Conservation (phyloP, 2,797 vertebrate species). For the Sciurus carolinensis region DNA sequence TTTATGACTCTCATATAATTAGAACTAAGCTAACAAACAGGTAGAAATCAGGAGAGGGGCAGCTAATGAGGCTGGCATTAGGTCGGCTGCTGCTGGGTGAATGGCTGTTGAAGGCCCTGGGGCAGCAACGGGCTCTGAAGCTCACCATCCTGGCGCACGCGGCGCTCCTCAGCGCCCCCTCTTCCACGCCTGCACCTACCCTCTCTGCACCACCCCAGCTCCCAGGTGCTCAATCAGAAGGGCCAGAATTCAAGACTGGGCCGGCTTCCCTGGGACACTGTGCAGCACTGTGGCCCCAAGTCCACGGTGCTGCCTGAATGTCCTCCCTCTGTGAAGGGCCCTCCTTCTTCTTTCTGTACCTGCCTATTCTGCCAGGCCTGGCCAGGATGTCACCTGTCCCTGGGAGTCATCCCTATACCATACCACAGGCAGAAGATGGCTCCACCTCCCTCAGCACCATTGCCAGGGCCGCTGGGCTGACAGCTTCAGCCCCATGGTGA, state of each 20-base stretch:
- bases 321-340: background rate
- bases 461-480: background rate
- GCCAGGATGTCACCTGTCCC: background rate
- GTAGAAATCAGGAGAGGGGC: constrained; percentile 63
- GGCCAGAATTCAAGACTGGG: background rate
- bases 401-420: background rate
- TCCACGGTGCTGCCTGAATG: background rate
- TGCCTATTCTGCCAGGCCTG: background rate
- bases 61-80: constrained; percentile 61
- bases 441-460: background rate
- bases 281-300: background rate
- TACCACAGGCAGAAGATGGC: background rate
- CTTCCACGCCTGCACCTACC: background rate
- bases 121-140: background rate
- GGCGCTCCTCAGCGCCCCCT: background rate
- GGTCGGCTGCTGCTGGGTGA: background rate
- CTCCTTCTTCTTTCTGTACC: background rate
- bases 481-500: too few species aligned
- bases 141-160: background rate
- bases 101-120: background rate
- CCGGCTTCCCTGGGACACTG: background rate
- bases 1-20: constrained; percentile 80
- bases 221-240: background rate
- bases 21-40: constrained; percentile 80
- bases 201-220: background rate